Conservation (phyloP, 1,140 invertebrate genomes). For the Melitaea cinxia region DNA sequence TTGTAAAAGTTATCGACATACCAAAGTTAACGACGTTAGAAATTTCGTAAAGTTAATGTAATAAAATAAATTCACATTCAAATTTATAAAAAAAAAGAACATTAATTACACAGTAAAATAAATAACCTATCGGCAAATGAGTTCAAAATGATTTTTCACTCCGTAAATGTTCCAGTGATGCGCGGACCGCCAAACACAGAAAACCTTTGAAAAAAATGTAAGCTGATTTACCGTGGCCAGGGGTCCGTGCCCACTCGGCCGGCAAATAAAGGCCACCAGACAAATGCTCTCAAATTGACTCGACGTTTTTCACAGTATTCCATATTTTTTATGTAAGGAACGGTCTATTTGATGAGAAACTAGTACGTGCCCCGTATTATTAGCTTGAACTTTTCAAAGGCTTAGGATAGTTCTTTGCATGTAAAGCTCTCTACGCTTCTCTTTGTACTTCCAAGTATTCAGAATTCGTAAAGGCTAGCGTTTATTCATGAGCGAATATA, state of each 20-base stretch:
- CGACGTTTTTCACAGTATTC: constrained; percentile 73
- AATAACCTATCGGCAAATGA: constrained; percentile 47
- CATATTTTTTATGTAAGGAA: constrained; percentile 64
- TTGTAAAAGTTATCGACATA: too few species aligned
- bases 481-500: constrained; percentile 28
- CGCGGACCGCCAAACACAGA: constrained; percentile 70
- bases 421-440: constrained; percentile 21
- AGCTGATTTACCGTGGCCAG: constrained; percentile 74
- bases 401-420: constrained; percentile 32
- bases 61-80: neutral
- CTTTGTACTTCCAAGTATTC: constrained; percentile 20
- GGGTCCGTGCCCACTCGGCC: constrained; percentile 62
- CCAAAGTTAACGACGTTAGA: too few species aligned
- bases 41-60: too few species aligned
- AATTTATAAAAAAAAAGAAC: neutral
- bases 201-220: constrained; percentile 77
- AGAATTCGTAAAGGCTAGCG: constrained; percentile 27
- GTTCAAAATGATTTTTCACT: constrained; percentile 65
- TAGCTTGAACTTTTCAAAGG: constrained; percentile 35
- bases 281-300: constrained; percentile 79
- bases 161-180: constrained; percentile 57
- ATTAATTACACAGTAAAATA: neutral
- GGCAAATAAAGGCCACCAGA: constrained; percentile 78
- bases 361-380: constrained; percentile 34
- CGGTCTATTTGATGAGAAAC: constrained; percentile 38